These are phyloP conservation scores for Clarias platycephalus DNA, from an alignment of 2,797 vertebrate genomes.

Conservation along the genomic window DNA sequence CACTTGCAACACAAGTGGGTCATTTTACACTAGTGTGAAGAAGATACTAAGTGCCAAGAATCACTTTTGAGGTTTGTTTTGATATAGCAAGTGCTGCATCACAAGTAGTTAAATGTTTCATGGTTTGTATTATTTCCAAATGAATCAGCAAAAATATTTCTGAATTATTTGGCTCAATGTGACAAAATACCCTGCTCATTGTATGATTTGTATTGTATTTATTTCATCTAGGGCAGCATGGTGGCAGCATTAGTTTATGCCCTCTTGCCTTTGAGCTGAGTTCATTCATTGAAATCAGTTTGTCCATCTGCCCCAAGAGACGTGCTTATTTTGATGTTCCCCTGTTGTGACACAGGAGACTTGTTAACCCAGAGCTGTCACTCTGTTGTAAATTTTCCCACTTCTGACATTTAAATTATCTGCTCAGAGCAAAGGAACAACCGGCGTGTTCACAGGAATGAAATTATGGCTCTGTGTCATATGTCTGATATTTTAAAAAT, in stretches of 20 bases:
- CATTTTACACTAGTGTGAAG: background rate
- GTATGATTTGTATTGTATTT: background rate
- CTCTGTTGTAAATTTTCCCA: background rate
- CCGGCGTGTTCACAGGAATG: background rate
- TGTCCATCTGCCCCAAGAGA: background rate
- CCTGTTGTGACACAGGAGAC: background rate
- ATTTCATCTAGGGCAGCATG: background rate
- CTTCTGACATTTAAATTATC: constrained; percentile 7
- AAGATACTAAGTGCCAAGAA: background rate
- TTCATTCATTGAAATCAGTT: background rate
- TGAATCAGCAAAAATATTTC: background rate
- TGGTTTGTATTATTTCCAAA: background rate
- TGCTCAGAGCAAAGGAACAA: background rate
- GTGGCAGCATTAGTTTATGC: background rate
- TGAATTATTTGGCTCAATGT: constrained; percentile 1
- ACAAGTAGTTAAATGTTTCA: background rate
- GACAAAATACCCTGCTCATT: constrained; percentile 21
- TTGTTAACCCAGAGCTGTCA: constrained; percentile 1
- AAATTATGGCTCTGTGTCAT: background rate
- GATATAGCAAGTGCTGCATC: background rate
- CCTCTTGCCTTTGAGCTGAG: background rate
- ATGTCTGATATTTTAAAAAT: background rate
- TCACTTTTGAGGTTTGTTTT: background rate
- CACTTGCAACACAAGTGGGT: background rate
- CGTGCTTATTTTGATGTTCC: background rate